Evolutionary conservation across 1,140 invertebrate genomes (phyloP).

Genomic region (Papilio machaon): DNA sequence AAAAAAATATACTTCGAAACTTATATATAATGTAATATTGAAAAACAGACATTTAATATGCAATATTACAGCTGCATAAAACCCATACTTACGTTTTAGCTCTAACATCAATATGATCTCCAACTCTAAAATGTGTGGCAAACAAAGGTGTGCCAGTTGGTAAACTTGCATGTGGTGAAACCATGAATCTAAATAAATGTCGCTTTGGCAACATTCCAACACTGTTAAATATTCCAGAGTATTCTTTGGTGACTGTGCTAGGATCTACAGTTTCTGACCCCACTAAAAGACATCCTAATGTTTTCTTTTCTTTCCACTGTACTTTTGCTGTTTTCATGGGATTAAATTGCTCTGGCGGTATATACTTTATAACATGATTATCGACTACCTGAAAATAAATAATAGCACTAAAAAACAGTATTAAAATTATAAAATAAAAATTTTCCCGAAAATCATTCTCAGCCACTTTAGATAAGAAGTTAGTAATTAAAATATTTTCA

Average conservation of each 20-base stretch:
- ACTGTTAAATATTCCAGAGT: conserved; percentile 92
- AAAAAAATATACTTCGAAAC: too few relatives aligned
- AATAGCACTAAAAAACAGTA: conserved; percentile 29
- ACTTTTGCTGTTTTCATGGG: conserved; percentile 77
- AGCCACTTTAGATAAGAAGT: neutral
- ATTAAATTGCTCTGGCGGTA: conserved; percentile 90
- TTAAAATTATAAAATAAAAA: conserved; percentile 23
- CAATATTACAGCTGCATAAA: conserved; percentile 26
- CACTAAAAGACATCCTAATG: conserved; percentile 89
- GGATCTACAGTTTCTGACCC: conserved; percentile 96
- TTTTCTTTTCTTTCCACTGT: conserved; percentile 75
- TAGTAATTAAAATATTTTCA: conserved; percentile 21
- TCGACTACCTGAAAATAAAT: conserved; percentile 89
- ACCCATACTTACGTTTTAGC: conserved; percentile 92
- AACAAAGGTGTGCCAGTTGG: conserved; percentile 94
- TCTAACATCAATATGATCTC: conserved; percentile 94
- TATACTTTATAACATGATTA: conserved; percentile 97
- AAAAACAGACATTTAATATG: conserved; percentile 25
- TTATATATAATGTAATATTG: neutral
- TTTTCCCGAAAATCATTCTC: too few relatives aligned
- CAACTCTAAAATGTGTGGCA: conserved; percentile 94
- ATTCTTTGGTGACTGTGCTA: conserved; percentile 92
- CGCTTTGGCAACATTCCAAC: conserved; percentile 95
- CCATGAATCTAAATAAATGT: conserved; percentile 90
- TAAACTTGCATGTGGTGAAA: conserved; percentile 93